Evolutionary conservation across 2,888 invertebrate species (phyloP), one percentile per base, ranked within the genome.

Genomic region (Mythimna albipuncta): DNA sequence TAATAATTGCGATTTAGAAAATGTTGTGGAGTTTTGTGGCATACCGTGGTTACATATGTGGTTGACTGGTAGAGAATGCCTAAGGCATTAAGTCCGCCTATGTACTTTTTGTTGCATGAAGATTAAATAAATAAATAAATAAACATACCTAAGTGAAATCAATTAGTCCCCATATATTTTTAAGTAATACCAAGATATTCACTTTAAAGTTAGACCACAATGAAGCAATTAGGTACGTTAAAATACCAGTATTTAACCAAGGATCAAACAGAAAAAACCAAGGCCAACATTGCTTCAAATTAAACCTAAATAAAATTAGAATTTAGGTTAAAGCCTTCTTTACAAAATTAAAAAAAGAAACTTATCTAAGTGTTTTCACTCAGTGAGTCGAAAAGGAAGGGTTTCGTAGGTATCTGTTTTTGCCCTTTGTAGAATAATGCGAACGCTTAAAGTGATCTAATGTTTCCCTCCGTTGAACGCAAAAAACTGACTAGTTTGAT

Each of bases 401-500:
- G 73, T 84, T 73, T 19, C 13, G 47, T 47, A 59, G 13, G 13
- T 70, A 57, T 75, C 52, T 72, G 73, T 72, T 81, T 84, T 84
- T 85, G 57, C 71, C 58, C 50, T 64, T 52, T 61, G 70, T 69
- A 74, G 73, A 84, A 84, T 84, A 86, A 84, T 85, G 82, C 52
- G 73, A 81, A 68, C 69, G 82, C 82, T 84, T 84, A 84, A 78
- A 85, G 64, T 84, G 86, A 81, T 85, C 82, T 76, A 84, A 84
- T 75, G 84, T 84, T 84, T 74, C 64, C 75, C 78, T 78, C 79
- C 82, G 78, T 79, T 84, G 82, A 86, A 76, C 84, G 67, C 84
- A 81, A 84, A 84, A 85, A 84, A 84, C 75, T 72, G 82, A 81
- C 73, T 84, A 78, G 75, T 82, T 81, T 85, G 84, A 84, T 85